Base-by-base conservation (phyloP, 2,888 invertebrate species). In the Ormyrus thymus region DNA sequence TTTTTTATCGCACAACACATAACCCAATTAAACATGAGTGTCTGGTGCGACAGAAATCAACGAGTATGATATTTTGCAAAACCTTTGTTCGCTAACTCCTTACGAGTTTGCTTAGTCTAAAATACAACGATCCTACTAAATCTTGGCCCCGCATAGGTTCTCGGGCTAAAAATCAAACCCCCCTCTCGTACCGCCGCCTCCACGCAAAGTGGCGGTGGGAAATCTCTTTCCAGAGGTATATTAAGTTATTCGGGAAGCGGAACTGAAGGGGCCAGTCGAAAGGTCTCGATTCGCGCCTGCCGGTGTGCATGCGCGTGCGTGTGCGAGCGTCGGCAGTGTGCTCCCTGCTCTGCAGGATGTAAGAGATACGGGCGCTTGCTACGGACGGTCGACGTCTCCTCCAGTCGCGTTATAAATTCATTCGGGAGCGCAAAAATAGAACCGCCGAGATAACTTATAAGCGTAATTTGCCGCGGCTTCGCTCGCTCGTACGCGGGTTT, bases 381-480 rank as follows among this genome's bases (percentile, higher is more conserved):
- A 15, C n/a, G 61, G 9, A 61, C 61, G 9, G 15, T 11, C 59
- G 59, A 70, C 29, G 48, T 61, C 50, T 71, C 51, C 50, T 29
- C 48, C 51, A 45, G 62, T 10, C 10, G 10, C 62, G 50, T 76
- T 76, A 62, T 56, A 46, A 69, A 69, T 62, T 69, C 56, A 76
- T 76, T 61, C 15, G 11, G 56, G 10, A 64, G 29, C 10, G 48
- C 61, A 62, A 69, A 76, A 76, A 69, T 76, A 76, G 69, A 76
- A 62, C 69, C 50, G 10, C n/a, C 15, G 46, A 46, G 53, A 48
- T 69, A 15, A 56, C 50, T 6, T 45, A 3, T 58, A 55, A 50
- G 15, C 51, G 64, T 70, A 29, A 29, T 29, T 29, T 29, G 29
- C 29, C 29, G 29, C 29, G 29, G 3, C 29, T 29, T 29, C 29